Evolutionary conservation across 1,140 invertebrate species (phyloP).

Genomic region (Drosophila prosaltans): DNA sequence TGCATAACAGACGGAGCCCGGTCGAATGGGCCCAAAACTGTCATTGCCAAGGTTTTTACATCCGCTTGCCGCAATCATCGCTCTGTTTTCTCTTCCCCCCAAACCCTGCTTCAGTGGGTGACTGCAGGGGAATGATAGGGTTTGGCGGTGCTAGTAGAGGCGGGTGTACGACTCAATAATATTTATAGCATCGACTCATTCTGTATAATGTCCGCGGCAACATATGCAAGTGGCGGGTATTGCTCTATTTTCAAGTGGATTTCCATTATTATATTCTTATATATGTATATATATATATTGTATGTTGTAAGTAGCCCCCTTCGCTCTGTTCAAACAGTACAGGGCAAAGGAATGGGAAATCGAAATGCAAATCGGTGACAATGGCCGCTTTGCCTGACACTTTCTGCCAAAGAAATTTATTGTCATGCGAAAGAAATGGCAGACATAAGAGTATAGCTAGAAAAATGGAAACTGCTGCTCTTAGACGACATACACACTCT

Average conservation of each 20-base stretch:
- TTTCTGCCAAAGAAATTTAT: conserved; percentile 69
- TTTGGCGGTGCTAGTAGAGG: background rate
- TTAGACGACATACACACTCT: conserved; percentile 35
- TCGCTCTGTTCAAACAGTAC: conserved; percentile 11
- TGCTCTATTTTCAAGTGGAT: conserved; percentile 76
- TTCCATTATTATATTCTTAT: conserved; percentile 55
- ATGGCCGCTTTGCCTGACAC: conserved; percentile 48
- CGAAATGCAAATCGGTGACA: conserved; percentile 46
- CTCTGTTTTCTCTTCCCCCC: conserved; percentile 25
- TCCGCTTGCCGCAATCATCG: conserved; percentile 79
- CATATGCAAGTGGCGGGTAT: conserved; percentile 80
- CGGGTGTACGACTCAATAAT: conserved; percentile 64
- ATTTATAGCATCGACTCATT: conserved; percentile 77
- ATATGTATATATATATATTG: background rate
- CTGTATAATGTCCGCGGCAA: conserved; percentile 70
- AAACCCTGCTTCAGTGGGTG: conserved; percentile 12
- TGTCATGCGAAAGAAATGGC: conserved; percentile 51
- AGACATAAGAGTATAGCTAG: conserved; percentile 44
- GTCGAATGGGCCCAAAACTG: conserved; percentile 58
- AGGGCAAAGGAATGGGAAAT: conserved; percentile 15
- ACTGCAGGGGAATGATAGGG: conserved; percentile 19
- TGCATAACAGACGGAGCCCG: conserved; percentile 69
- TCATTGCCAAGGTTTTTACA: conserved; percentile 79
- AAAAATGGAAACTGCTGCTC: conserved; percentile 37
- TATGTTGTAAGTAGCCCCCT: conserved; percentile 43